Evolutionary conservation across 1,140 invertebrate genomes (phyloP).

Genomic region (Manduca sexta): DNA sequence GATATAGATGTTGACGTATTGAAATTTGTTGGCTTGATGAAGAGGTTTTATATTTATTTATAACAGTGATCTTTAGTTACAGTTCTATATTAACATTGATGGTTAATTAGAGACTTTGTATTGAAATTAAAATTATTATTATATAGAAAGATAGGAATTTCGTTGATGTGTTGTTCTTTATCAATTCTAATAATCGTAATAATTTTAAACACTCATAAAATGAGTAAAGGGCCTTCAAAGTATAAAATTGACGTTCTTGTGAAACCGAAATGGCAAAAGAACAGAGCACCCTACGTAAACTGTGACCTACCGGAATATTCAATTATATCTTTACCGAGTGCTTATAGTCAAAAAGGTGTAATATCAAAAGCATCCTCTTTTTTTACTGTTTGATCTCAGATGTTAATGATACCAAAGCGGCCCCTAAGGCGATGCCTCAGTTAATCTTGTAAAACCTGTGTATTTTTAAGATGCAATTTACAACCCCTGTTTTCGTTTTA

Average conservation of each 20-base stretch:
- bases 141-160: no score
- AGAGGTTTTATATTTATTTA: no score
- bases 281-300: no score
- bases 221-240: no score
- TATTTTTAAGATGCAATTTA: constrained; percentile 44
- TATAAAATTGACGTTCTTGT: no score
- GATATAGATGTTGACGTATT: no score
- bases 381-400: constrained; percentile 41
- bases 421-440: constrained; percentile 28
- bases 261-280: no score
- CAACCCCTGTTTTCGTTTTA: constrained; percentile 33
- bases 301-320: not conserved
- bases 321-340: not conserved
- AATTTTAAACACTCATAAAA: no score
- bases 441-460: constrained; percentile 41
- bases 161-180: no score
- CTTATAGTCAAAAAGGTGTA: constrained; percentile 12
- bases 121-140: not conserved
- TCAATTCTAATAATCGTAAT: no score
- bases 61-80: not conserved
- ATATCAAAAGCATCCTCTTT: constrained; percentile 21
- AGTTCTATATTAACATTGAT: not conserved
- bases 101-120: not conserved
- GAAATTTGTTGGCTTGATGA: no score
- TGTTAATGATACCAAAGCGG: constrained; percentile 40